Evolutionary conservation across 23 tunicate genomes (phyloP), one percentile per base, ranked within the genome.

Genomic region (Halocynthia roretzi): DNA sequence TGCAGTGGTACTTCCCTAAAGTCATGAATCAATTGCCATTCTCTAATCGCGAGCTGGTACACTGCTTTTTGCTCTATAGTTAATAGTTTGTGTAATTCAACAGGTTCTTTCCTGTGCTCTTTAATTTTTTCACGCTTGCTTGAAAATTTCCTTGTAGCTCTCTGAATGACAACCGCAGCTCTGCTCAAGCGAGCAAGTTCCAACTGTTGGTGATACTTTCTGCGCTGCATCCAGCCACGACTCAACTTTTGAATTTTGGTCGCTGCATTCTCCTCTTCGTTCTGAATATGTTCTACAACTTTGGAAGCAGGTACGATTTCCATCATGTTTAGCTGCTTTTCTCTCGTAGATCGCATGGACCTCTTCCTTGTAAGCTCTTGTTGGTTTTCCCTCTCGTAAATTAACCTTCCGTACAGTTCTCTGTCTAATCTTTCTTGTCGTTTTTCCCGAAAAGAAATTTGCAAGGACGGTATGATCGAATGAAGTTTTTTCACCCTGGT

Each of bases 251-350:
- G 95, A 31, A 88, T 88, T 48, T 63, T 65, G 6, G 66, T 67
- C 14, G 95, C 95, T 2, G 95, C 95, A 21, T 71, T 72, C 54
- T 50, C 53, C 67, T 88, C 95, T 51, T 83, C 87, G 6, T 57
- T 72, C 52, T 83, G 83, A 40, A 88, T 88, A 67, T 76, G 82
- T 6, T 67, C 62, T 10, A 68, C 44, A 8, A 88, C 77, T 77
- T 83, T 78, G 15, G 54, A 82, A 10, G 95, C 87, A 14, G 95
- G 95, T 19, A 88, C 71, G 50, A 88, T 88, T 52, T 88, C 87
- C 18, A 88, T 21, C 50, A 86, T 78, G 9, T 71, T 81, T 51
- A 88, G 53, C 55, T 83, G 84, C 60, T 74, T 83, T 67, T 88
- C 95, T 56, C 83, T 70, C 53, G 80, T 62, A 61, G 68, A 79